phyloP scores from a whole-genome alignment of 1,140 invertebrate species.

The Lepidurus arcticus region DNA sequence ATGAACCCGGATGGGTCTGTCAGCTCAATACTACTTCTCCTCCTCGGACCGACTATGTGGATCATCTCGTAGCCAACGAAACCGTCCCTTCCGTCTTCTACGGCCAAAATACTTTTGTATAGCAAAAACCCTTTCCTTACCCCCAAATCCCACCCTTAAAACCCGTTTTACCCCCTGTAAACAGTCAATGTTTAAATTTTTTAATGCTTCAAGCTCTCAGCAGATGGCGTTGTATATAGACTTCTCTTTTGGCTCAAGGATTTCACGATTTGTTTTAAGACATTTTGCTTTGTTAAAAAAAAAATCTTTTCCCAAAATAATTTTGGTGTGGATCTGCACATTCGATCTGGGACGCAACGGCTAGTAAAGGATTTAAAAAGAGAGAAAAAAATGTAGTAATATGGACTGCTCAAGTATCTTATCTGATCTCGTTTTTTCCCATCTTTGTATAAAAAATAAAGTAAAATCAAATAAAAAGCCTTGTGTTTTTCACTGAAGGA shows the following conservation, averaged over 20 bases:
- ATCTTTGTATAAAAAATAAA: neutral
- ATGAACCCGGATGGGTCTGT: neutral
- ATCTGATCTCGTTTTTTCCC: constrained; percentile 19
- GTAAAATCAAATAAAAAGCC: neutral
- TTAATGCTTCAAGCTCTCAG: too few relatives aligned
- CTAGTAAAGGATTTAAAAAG: neutral
- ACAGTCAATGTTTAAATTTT: neutral
- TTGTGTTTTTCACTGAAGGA: neutral
- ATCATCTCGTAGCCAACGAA: neutral
- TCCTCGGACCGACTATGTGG: neutral
- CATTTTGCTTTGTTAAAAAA: too few relatives aligned
- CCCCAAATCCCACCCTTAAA: neutral
- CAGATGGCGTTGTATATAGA: too few relatives aligned
- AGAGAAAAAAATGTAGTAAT: neutral
- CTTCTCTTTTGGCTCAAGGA: too few relatives aligned
- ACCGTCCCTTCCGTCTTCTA: neutral
- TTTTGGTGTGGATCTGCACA: too few relatives aligned
- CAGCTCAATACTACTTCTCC: neutral
- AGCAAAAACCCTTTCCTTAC: neutral
- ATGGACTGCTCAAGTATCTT: neutral
- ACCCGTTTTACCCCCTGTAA: neutral
- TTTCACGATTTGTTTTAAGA: too few relatives aligned
- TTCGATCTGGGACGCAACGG: neutral
- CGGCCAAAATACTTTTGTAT: neutral
- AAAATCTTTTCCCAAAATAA: too few relatives aligned